Conservation (phyloP, 1,140 invertebrate genomes). For the Aphidius ervi region DNA sequence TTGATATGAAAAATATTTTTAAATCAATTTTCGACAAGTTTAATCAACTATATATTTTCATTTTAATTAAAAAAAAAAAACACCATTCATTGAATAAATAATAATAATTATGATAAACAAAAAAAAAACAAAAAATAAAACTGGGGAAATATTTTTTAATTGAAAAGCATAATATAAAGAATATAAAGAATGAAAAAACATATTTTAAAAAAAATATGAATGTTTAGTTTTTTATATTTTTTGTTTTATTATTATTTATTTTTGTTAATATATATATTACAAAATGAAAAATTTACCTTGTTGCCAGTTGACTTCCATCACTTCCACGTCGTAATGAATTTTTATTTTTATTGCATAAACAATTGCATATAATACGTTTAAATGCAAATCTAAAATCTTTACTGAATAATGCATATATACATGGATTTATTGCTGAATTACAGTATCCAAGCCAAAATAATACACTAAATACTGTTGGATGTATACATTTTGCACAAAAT, state of each 20-base stretch:
- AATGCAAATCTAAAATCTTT: conserved; percentile 90
- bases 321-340: conserved; percentile 58
- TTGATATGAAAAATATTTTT: too few relatives aligned
- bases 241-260: conserved; percentile 4
- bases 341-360: conserved; percentile 59
- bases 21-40: too few relatives aligned
- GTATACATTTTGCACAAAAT: conserved; percentile 77
- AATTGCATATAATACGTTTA: conserved; percentile 84
- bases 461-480: conserved; percentile 79
- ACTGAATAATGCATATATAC: conserved; percentile 88
- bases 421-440: conserved; percentile 91
- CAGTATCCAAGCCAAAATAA: conserved; percentile 97
- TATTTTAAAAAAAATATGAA: too few relatives aligned
- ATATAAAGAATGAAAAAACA: too few relatives aligned
- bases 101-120: too few relatives aligned
- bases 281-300: conserved; percentile 31
- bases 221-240: neutral
- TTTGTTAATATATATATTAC: conserved; percentile 4
- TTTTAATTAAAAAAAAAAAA: too few relatives aligned
- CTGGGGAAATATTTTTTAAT: too few relatives aligned
- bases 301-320: conserved; percentile 61
- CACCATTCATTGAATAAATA: too few relatives aligned
- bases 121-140: too few relatives aligned
- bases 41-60: too few relatives aligned
- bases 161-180: too few relatives aligned